Conservation (phyloP, 2,888 invertebrate species). For the Rhingia campestris region DNA sequence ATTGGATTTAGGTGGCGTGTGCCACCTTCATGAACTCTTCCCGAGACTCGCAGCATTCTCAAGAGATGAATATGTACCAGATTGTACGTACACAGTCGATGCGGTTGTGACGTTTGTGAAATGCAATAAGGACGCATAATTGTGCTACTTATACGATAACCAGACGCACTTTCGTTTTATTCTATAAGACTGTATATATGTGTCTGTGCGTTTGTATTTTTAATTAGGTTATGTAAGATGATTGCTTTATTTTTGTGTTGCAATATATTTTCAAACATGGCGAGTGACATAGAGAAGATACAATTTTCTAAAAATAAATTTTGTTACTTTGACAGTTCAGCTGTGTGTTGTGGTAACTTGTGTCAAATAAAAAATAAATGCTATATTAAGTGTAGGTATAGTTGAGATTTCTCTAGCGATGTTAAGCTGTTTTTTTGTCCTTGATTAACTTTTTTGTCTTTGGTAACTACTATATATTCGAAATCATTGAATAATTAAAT, state of each 20-base stretch:
- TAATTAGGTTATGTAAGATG: slow-evolving; percentile 44
- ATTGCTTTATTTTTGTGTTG: slow-evolving; percentile 22
- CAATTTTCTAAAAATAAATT: slow-evolving; percentile 26
- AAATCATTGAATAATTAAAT: too few species aligned
- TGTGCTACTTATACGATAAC: slow-evolving; percentile 15
- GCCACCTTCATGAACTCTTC: slow-evolving; percentile 9
- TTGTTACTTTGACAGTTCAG: slow-evolving; percentile 23
- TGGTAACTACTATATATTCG: too few species aligned
- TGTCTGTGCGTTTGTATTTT: background rate
- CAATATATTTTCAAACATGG: slow-evolving; percentile 15
- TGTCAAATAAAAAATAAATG: slow-evolving; percentile 8
- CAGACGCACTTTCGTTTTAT: slow-evolving; percentile 19
- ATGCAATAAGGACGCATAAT: slow-evolving; percentile 34
- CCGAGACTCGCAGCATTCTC: background rate
- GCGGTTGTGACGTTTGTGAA: slow-evolving; percentile 4
- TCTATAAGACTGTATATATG: background rate
- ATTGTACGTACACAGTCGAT: too few species aligned
- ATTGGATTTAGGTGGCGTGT: slow-evolving; percentile 3
- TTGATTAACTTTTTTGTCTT: too few species aligned
- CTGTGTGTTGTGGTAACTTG: slow-evolving; percentile 3
- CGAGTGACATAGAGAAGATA: slow-evolving; percentile 16
- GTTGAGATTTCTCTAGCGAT: too few species aligned
- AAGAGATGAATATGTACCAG: background rate
- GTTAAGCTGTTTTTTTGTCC: too few species aligned
- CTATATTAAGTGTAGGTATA: slow-evolving; percentile 1